Conservation (phyloP, 2,888 invertebrate genomes). For the Herminia tarsipennalis region DNA sequence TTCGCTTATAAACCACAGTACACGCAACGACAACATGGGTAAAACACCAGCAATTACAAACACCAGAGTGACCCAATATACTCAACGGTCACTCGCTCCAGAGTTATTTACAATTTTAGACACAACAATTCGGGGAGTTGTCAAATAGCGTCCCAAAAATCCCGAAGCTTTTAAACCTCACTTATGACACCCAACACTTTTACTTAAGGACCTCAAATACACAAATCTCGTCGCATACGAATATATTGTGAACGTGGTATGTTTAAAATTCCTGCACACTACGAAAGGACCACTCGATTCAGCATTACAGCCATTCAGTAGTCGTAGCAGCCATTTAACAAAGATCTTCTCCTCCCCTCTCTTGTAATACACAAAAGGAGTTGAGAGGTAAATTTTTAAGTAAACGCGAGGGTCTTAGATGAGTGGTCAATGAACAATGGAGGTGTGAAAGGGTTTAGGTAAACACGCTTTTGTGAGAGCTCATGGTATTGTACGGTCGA, state of each 20-base stretch:
- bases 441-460: slow-evolving; percentile 84
- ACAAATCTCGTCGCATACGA: slow-evolving; percentile 45
- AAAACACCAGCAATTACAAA: too few relatives aligned
- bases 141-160: slow-evolving; percentile 22
- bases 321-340: slow-evolving; percentile 44
- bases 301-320: slow-evolving; percentile 69
- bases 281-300: slow-evolving; percentile 67
- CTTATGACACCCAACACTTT: slow-evolving; percentile 36
- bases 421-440: slow-evolving; percentile 69
- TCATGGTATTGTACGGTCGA: slow-evolving; percentile 69
- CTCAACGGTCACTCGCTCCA: background rate
- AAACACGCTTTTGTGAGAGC: slow-evolving; percentile 81
- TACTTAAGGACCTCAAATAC: slow-evolving; percentile 36
- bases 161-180: slow-evolving; percentile 37
- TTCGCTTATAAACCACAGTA: too few relatives aligned
- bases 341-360: slow-evolving; percentile 45
- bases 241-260: slow-evolving; percentile 57
- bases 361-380: slow-evolving; percentile 20
- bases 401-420: slow-evolving; percentile 47
- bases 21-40: too few relatives aligned
- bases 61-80: background rate
- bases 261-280: slow-evolving; percentile 71
- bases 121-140: background rate
- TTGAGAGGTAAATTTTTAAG: slow-evolving; percentile 39
- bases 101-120: slow-evolving; percentile 5